Evolutionary conservation across 1,140 invertebrate genomes (phyloP), one percentile per base, ranked within the genome.

Genomic region (Papilio polyxenes): DNA sequence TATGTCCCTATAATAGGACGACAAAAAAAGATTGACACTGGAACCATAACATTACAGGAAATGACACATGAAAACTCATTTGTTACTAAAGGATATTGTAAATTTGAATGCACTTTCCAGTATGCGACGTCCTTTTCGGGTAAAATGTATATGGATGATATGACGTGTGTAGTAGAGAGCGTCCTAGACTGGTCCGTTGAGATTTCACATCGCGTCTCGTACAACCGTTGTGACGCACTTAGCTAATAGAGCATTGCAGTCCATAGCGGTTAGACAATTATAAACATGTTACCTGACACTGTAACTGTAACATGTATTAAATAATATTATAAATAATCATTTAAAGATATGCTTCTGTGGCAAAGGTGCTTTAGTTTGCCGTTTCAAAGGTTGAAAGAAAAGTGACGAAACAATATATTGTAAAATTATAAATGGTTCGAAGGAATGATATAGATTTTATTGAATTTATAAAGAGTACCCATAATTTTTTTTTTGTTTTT

Each of bases 171-270:
- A 83, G 83, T 86, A 86, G 84, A 87, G 78, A 84, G 83, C 82
- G 83, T 84, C 83, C 82, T 82, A 75, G 83, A 89, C 89, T 86
- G 85, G 90, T 88, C 84, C 51, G 84, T 87, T 86, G 75, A 90
- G 88, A 86, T 91, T 91, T 91, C 90, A 88, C 89, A 89, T 87
- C 69, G 80, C 85, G 83, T 84, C 85, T 84, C 23, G 23, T 81
- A 49, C 75, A 31, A 53, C 44, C 44, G 20, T 23, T 31, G 20
- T 77, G 75, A 77, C 75, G 75, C 23, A 53, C 48, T 77, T 77
- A 31, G 48, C 75, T 53, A 77, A 77, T 77, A 31, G 75, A 77
- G 37, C n/a, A 75, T 44, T n/a, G 40, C 31, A 5, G 13, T 40
- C 72, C 7, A 40, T 72, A 40, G 72, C 72, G 72, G 11, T 44